These are phyloP conservation scores for Pyrgus malvae DNA, from an alignment of 2,888 invertebrate genomes.

Conservation along the genomic window DNA sequence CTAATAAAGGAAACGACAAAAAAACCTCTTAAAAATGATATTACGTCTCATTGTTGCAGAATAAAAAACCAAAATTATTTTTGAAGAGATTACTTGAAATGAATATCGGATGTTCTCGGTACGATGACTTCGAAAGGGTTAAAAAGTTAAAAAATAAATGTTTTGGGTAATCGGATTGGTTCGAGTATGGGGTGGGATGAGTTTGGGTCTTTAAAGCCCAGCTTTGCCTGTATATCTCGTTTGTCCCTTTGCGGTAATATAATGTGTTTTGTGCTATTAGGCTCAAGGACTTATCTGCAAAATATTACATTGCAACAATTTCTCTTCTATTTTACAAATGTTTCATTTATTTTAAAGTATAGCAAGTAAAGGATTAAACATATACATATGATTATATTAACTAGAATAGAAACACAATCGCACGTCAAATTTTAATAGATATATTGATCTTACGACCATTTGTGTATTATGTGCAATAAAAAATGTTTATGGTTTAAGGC, in stretches of 20 bases:
- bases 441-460: too few species aligned
- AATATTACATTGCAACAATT: not conserved
- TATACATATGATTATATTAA: too few species aligned
- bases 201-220: conserved; percentile 4
- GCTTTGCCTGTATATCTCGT: not conserved
- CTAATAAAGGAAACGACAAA: conserved; percentile 30
- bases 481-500: too few species aligned
- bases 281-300: not conserved
- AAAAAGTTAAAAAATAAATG: conserved; percentile 53
- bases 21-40: conserved; percentile 20
- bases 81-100: conserved; percentile 42
- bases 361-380: too few species aligned
- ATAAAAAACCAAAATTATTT: conserved; percentile 35
- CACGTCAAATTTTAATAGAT: too few species aligned
- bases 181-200: conserved; percentile 13
- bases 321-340: too few species aligned
- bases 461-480: too few species aligned
- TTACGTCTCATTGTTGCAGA: conserved; percentile 17
- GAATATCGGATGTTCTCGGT: conserved; percentile 47
- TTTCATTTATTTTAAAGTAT: too few species aligned
- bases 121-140: conserved; percentile 51
- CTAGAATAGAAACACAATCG: too few species aligned
- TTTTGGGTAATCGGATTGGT: conserved; percentile 56
- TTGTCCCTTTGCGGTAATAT: conserved; percentile 16
- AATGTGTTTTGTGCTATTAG: conserved; percentile 5